These are phyloP conservation scores for Sesia bembeciformis DNA, from an alignment of 2,888 invertebrate genomes.

Conservation along the genomic window DNA sequence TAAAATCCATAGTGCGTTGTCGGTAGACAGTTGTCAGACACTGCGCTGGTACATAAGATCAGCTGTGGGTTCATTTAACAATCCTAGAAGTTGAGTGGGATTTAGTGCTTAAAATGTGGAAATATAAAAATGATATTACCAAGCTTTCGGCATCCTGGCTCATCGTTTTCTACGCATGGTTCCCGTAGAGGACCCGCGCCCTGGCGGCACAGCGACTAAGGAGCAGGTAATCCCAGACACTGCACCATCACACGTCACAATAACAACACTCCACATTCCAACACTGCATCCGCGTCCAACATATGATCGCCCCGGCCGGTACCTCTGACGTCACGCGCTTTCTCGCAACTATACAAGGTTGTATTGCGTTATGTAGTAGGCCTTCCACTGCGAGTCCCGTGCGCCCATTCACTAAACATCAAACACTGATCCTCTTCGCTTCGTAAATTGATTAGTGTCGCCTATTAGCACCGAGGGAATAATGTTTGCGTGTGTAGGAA, in stretches of 20 bases:
- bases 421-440: slow-evolving; percentile 27
- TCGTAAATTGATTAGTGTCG: slow-evolving; percentile 39
- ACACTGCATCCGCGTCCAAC: slow-evolving; percentile 73
- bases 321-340: slow-evolving; percentile 69
- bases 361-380: slow-evolving; percentile 23
- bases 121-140: slow-evolving; percentile 71
- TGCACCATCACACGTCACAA: slow-evolving; percentile 63
- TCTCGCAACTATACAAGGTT: slow-evolving; percentile 59
- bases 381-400: slow-evolving; percentile 15
- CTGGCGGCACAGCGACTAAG: slow-evolving; percentile 36
- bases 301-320: slow-evolving; percentile 68
- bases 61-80: neutral
- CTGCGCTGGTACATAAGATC: neutral
- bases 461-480: slow-evolving; percentile 25
- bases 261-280: slow-evolving; percentile 69
- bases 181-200: slow-evolving; percentile 56
- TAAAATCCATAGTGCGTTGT: neutral
- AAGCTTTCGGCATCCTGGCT: slow-evolving; percentile 82
- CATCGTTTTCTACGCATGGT: slow-evolving; percentile 82
- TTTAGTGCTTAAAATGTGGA: neutral
- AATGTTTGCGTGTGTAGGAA: slow-evolving; percentile 54
- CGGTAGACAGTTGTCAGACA: neutral
- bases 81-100: neutral
- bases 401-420: slow-evolving; percentile 23
- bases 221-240: slow-evolving; percentile 49